Percentiles rank a stretch among this genome's conserved stretches.
Evolutionary conservation across 2,113 vertebrate genomes (phyloP).

Genomic region (Neogobius melanostomus): DNA sequence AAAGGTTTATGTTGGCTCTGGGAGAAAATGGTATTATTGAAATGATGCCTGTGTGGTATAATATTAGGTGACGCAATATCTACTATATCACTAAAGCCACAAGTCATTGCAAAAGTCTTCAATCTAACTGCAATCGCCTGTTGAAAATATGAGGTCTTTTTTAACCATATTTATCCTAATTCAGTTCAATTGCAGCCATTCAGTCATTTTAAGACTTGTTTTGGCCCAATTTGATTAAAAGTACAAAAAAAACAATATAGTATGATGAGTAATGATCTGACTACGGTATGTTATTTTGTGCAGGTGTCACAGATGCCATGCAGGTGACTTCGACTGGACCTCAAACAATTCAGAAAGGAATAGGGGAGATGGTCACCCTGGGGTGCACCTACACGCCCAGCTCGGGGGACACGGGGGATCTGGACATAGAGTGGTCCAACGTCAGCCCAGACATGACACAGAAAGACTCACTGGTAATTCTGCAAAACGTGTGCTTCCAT

Average conservation of each 20-base stretch:
- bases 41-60: too few species aligned
- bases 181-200: too few species aligned
- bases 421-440: conserved; percentile 87
- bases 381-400: conserved; percentile 81
- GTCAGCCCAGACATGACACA: conserved; percentile 80
- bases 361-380: conserved; percentile 76
- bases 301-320: conserved; percentile 58
- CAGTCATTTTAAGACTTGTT: too few species aligned
- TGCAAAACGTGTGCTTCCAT: neutral
- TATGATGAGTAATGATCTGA: neutral
- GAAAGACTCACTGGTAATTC: conserved; percentile 77
- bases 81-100: too few species aligned
- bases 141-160: too few species aligned
- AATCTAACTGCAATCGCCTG: too few species aligned
- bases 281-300: neutral
- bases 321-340: conserved; percentile 69
- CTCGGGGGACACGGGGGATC: conserved; percentile 78
- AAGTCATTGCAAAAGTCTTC: too few species aligned
- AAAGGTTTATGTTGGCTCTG: neutral
- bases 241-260: too few species aligned
- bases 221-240: too few species aligned
- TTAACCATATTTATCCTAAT: too few species aligned
- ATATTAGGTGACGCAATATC: too few species aligned
- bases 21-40: too few species aligned
- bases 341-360: conserved; percentile 79